A percentile compares a stretch with the other conserved stretches of the same genome.
phyloP scores from a whole-genome alignment of 23 tunicate genomes.

The Ascidia mentula region DNA sequence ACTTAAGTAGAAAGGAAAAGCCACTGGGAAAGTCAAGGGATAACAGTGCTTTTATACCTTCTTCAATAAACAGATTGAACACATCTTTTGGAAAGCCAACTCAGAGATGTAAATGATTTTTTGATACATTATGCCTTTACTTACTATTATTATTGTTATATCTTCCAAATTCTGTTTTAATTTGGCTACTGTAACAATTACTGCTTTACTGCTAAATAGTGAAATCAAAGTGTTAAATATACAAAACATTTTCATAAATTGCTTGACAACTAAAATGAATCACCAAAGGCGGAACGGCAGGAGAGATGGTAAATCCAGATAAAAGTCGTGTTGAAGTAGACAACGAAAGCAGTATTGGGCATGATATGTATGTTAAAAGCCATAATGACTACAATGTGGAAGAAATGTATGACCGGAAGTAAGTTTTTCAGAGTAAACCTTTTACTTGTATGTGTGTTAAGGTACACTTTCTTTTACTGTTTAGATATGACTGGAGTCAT shows the following conservation, averaged over 20 bases:
- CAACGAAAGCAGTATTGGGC: conserved; percentile 57
- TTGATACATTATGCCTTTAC: too few relatives aligned
- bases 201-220: too few relatives aligned
- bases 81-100: conserved; percentile 85
- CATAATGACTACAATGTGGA: conserved; percentile 91
- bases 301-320: conserved; percentile 88
- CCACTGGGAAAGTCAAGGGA: conserved; percentile 86
- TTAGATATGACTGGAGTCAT: conserved; percentile 83
- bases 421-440: conserved; percentile 13
- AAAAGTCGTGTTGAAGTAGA: conserved; percentile 50
- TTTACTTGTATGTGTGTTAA: not conserved
- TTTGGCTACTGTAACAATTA: too few relatives aligned
- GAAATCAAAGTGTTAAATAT: too few relatives aligned
- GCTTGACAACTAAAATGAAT: too few relatives aligned
- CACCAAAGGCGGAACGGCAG: conserved; percentile 84
- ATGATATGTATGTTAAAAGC: conserved; percentile 65
- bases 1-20: conserved; percentile 65
- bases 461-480: not conserved
- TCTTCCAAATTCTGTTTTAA: too few relatives aligned
- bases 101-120: conserved; percentile 37
- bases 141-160: too few relatives aligned
- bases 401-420: conserved; percentile 88
- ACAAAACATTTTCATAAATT: too few relatives aligned
- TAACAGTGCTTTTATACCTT: conserved; percentile 76
- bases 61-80: conserved; percentile 42